Conservation (phyloP, 2,797 vertebrate genomes). For the Cottoperca gobio region DNA sequence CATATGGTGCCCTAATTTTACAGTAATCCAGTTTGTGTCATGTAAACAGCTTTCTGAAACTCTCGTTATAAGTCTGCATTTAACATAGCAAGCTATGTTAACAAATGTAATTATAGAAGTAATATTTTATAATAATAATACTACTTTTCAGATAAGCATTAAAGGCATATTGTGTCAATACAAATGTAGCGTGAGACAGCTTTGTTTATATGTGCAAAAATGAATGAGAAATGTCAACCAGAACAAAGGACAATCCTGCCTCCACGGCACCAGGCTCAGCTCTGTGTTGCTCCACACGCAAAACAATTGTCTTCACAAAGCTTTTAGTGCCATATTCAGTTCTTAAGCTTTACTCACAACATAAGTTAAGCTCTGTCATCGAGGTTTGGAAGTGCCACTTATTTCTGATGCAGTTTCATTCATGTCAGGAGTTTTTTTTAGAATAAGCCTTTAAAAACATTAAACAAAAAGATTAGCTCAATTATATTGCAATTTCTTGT, state of each 20-base stretch:
- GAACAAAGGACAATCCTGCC: neutral
- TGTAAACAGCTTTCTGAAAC: neutral
- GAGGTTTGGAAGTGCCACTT: neutral
- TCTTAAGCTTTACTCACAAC: neutral
- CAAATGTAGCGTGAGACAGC: neutral
- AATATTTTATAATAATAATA: neutral
- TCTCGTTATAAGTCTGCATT: neutral
- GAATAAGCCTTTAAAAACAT: neutral
- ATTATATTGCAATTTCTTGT: neutral
- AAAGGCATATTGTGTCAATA: neutral
- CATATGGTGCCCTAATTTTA: too few species aligned
- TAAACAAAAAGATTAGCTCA: neutral
- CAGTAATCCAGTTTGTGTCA: neutral
- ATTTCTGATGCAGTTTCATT: neutral
- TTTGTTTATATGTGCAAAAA: neutral
- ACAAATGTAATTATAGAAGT: neutral
- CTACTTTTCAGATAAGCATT: neutral
- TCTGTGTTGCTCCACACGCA: neutral
- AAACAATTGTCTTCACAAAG: rapidly evolving
- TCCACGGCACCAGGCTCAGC: neutral
- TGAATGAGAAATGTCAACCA: neutral
- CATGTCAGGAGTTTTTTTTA: neutral
- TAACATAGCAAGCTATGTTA: neutral
- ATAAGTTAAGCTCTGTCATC: neutral
- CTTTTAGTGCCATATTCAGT: neutral